Base-by-base conservation (phyloP, 2,888 invertebrate genomes). In the Caenorhabditis sp. region DNA sequence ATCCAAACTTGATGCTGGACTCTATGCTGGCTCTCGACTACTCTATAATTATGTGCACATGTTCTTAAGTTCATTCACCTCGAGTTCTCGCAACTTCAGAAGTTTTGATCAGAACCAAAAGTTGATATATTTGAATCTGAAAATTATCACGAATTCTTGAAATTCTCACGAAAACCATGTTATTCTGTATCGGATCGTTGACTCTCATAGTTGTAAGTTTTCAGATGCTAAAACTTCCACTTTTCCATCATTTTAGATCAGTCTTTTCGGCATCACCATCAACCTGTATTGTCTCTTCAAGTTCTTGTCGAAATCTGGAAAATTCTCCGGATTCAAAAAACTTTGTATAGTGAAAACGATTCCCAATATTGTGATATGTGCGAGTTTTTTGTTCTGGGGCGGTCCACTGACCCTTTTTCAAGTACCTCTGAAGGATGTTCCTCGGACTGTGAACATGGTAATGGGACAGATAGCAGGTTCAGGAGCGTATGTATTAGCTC, bases 311-410 rank as follows among this genome's bases (percentile, higher is more conserved):
- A 74, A 74, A 44, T 2, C 49, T 1, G 74, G 74, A 41, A 74
- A 64, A 31, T 64, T 64, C 44, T 64, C 56, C 16, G 74, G 74
- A 14, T 75, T 75, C n/a, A 49, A 68, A 26, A 75, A 75, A 35
- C 44, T 75, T 14, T 75, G 75, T 14, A 68, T 75, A 5, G 75
- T 68, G 26, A 75, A 75, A 59, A 68, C 75, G 10, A 59, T 75
- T 8, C 68, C 75, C 22, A 75, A 75, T 14, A 66, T 68, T 19
- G 58, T 75, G 16, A 75, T 75, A n/a, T 75, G 75, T 44, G 44
- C 66, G 0, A 58, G 58, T 38, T 68, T 75, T 22, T 35, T 75
- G 24, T 75, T 75, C 26, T 75, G 75, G 75, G 75, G 66, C 6
- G 59, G 58, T 38, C 75, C 75, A n/a, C n/a, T 74, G 22, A 64